Evolutionary conservation across 1,140 invertebrate species (phyloP).

Genomic region (Eumaeus atala): DNA sequence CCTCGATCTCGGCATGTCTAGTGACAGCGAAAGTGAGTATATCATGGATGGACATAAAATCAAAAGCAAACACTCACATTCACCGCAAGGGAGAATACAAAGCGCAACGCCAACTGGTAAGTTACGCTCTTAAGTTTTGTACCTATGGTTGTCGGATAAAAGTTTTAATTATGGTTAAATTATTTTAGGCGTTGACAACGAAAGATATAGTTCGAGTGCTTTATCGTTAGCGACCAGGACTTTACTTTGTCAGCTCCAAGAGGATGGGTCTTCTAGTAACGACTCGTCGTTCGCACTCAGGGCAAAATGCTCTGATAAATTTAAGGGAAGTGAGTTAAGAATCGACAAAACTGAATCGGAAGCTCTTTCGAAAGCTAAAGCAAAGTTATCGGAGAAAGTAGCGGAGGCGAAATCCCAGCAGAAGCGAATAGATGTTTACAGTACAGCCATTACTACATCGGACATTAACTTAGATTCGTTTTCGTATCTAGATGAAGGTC

Average conservation of each 20-base stretch:
- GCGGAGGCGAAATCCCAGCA: slow-evolving; percentile 55
- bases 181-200: slow-evolving; percentile 59
- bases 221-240: slow-evolving; percentile 59
- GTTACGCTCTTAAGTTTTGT: slow-evolving; percentile 23
- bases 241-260: slow-evolving; percentile 67
- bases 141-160: neutral
- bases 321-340: slow-evolving; percentile 37
- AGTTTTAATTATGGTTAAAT: slow-evolving; percentile 23
- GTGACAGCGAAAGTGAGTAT: slow-evolving; percentile 66
- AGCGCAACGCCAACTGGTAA: slow-evolving; percentile 50
- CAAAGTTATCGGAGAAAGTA: slow-evolving; percentile 61
- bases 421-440: slow-evolving; percentile 70
- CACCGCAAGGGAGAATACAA: slow-evolving; percentile 45
- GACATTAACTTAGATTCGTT: slow-evolving; percentile 73
- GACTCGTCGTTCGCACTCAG: slow-evolving; percentile 68
- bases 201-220: slow-evolving; percentile 53
- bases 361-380: slow-evolving; percentile 59
- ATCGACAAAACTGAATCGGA: slow-evolving; percentile 52
- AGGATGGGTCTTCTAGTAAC: slow-evolving; percentile 70
- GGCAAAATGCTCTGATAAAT: slow-evolving; percentile 39
- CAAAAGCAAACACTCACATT: slow-evolving; percentile 35
- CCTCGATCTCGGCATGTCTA: slow-evolving; percentile 70
- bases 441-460: slow-evolving; percentile 62
- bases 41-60: slow-evolving; percentile 44
- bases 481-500: slow-evolving; percentile 65